Evolutionary conservation across 2,888 invertebrate species (phyloP).

Genomic region (Zonitis immaculata): DNA sequence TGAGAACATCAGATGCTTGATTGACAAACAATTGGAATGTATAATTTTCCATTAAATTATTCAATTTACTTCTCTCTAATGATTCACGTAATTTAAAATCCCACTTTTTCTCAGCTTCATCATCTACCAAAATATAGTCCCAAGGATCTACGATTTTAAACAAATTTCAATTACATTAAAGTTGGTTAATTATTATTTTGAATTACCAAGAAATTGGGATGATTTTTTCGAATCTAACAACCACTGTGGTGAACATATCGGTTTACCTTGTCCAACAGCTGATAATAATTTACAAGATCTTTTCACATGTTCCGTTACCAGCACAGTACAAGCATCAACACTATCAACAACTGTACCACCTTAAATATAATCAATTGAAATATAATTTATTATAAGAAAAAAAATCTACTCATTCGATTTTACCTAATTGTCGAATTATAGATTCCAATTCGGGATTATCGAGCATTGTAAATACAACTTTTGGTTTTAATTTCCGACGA

Average conservation of each 20-base stretch:
- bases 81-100: slow-evolving; percentile 47
- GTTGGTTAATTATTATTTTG: background rate
- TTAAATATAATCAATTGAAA: slow-evolving; percentile 34
- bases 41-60: slow-evolving; percentile 36
- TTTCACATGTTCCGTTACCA: slow-evolving; percentile 54
- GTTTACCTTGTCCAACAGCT: slow-evolving; percentile 57
- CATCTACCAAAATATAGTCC: slow-evolving; percentile 52
- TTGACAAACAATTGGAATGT: slow-evolving; percentile 35
- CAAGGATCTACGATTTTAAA: slow-evolving; percentile 53
- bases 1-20: slow-evolving; percentile 39
- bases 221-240: slow-evolving; percentile 38
- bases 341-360: slow-evolving; percentile 54
- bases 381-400: background rate
- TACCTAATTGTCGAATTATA: slow-evolving; percentile 39
- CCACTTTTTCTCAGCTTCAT: slow-evolving; percentile 52
- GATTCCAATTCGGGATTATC: slow-evolving; percentile 41
- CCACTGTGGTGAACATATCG: slow-evolving; percentile 52
- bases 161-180: background rate
- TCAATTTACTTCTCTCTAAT: slow-evolving; percentile 30
- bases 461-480: slow-evolving; percentile 47
- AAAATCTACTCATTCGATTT: background rate
- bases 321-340: slow-evolving; percentile 50
- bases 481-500: slow-evolving; percentile 38
- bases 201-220: slow-evolving; percentile 40
- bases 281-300: slow-evolving; percentile 58